Evolutionary conservation across 2,888 invertebrate genomes (phyloP).

Genomic region (Cheilosia soror): DNA sequence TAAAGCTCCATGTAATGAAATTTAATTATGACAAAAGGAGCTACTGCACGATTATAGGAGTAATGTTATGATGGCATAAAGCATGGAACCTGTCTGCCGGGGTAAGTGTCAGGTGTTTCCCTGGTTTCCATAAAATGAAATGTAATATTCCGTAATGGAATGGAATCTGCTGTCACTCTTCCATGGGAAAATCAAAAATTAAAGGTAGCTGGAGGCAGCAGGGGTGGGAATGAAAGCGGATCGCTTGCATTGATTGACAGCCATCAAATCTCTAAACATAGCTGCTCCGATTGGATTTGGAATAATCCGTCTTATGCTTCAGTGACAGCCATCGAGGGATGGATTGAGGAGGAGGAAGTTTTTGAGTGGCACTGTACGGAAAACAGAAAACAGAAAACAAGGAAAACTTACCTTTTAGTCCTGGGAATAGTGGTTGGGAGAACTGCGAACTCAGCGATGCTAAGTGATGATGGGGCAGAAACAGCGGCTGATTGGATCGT

Average conservation of each 20-base stretch:
- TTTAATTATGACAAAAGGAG: constrained; percentile 71
- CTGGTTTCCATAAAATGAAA: constrained; percentile 73
- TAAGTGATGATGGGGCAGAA: constrained; percentile 93
- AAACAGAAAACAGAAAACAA: constrained; percentile 8
- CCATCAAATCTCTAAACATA: constrained; percentile 76
- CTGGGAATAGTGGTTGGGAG: constrained; percentile 92
- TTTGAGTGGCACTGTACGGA: constrained; percentile 11
- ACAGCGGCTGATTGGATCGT: constrained; percentile 88
- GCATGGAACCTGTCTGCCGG: constrained; percentile 64
- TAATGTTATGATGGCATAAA: constrained; percentile 41
- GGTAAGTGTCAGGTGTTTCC: constrained; percentile 74
- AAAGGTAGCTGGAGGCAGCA: constrained; percentile 16
- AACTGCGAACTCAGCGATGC: constrained; percentile 89
- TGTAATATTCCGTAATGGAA: constrained; percentile 74
- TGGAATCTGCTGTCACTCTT: constrained; percentile 67
- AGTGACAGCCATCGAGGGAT: constrained; percentile 46
- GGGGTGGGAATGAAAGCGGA: constrained; percentile 25
- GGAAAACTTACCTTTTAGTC: constrained; percentile 88
- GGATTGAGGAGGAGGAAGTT: constrained; percentile 21
- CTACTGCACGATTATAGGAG: constrained; percentile 7
- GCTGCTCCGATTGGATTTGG: constrained; percentile 66
- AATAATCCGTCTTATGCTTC: constrained; percentile 67
- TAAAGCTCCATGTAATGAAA: constrained; percentile 70
- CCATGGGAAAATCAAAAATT: constrained; percentile 77
- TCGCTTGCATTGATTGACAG: constrained; percentile 78